Evolutionary conservation across 2,888 invertebrate genomes (phyloP).

Genomic region (Pardosa pseudoannulata): DNA sequence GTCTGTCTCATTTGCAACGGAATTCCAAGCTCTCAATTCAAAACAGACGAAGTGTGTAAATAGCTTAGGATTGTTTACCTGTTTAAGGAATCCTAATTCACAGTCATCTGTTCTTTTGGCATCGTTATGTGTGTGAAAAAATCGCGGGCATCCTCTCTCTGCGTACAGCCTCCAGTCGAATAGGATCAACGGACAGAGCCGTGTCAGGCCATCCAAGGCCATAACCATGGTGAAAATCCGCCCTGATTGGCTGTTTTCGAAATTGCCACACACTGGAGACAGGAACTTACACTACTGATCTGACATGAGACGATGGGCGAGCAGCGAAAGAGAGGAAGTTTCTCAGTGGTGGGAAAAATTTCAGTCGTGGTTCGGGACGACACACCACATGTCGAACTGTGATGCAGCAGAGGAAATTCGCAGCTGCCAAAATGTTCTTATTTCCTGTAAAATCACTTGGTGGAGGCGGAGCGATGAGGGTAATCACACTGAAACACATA

Average conservation of each 20-base stretch:
- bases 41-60: too few species aligned
- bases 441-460: too few species aligned
- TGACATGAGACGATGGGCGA: background rate
- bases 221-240: constrained; percentile 73
- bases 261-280: background rate
- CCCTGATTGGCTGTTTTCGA: background rate
- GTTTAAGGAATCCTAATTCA: constrained; percentile 71
- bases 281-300: background rate
- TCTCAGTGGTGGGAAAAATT: too few species aligned
- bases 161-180: constrained; percentile 75
- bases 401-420: too few species aligned
- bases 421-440: too few species aligned
- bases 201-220: constrained; percentile 74
- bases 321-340: too few species aligned
- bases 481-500: too few species aligned
- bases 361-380: too few species aligned
- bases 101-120: constrained; percentile 64
- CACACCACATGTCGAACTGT: too few species aligned
- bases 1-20: too few species aligned
- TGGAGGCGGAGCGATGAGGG: too few species aligned
- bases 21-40: too few species aligned
- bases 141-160: constrained; percentile 73
- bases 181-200: constrained; percentile 73
- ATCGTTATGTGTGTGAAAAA: constrained; percentile 68
- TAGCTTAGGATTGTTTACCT: constrained; percentile 42